These are phyloP conservation scores for Aptenodytes patagonicus DNA, from an alignment of 2,113 vertebrate genomes.

Conservation along the genomic window DNA sequence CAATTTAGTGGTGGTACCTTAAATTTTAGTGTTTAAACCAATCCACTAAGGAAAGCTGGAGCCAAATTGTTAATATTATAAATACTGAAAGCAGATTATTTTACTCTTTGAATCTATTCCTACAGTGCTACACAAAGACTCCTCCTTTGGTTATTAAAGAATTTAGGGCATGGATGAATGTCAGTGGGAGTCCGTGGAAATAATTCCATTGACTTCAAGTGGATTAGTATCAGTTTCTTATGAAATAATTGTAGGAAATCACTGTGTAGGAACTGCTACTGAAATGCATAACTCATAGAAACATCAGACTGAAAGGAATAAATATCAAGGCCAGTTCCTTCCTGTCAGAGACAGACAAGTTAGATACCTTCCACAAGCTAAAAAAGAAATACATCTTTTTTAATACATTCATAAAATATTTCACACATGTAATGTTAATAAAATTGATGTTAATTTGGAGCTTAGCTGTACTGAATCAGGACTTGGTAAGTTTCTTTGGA, in stretches of 20 bases:
- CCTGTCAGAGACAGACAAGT: not conserved
- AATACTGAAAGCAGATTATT: not conserved
- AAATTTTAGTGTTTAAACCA: not conserved
- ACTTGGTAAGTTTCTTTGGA: not conserved
- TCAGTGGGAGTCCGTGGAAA: not conserved
- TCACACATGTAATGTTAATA: not conserved
- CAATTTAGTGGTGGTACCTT: not conserved
- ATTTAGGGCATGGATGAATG: not conserved
- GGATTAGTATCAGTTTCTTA: not conserved
- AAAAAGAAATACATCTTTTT: not conserved
- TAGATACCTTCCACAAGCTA: not conserved
- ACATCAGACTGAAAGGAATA: not conserved
- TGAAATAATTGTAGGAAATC: not conserved
- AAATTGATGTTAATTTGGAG: not conserved
- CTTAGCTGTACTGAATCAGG: not conserved
- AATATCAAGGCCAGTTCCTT: not conserved
- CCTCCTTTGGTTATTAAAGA: not conserved
- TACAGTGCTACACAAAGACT: not conserved
- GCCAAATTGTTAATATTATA: not conserved
- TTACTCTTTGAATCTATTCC: not conserved
- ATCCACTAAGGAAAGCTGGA: not conserved
- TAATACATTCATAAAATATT: not conserved
- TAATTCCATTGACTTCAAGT: not conserved
- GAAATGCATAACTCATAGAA: not conserved
- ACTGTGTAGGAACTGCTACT: not conserved